Evolutionary conservation across 2,797 vertebrate species (phyloP).

Genomic region (Tenualosa ilisha): DNA sequence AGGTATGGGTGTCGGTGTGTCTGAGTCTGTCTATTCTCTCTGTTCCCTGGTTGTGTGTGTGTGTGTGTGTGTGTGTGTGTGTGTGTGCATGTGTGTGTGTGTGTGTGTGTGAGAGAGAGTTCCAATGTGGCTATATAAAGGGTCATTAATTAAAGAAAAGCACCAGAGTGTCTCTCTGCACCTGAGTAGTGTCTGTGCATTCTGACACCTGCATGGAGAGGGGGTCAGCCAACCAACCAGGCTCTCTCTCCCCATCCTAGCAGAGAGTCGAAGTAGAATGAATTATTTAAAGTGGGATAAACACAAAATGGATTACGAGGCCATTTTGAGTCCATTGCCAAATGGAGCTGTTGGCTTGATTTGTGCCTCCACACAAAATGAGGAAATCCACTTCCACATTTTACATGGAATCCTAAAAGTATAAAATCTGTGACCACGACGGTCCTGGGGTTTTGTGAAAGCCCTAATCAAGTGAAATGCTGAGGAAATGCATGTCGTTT

Average conservation of each 20-base stretch:
- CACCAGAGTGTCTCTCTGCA: neutral
- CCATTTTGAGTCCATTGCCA: neutral
- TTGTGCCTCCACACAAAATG: too few relatives aligned
- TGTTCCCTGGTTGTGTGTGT: neutral
- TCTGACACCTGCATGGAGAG: neutral
- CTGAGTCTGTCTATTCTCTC: neutral
- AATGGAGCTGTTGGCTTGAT: neutral
- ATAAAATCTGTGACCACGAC: neutral
- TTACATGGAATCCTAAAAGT: neutral
- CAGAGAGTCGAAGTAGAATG: neutral
- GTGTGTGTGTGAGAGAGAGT: neutral
- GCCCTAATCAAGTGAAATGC: neutral
- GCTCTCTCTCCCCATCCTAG: neutral
- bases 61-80: too few relatives aligned
- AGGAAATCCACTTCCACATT: neutral
- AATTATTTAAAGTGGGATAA: neutral
- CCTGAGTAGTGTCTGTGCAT: neutral
- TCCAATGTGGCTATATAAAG: neutral
- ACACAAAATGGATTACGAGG: neutral
- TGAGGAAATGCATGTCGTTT: neutral
- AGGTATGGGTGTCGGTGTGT: too few relatives aligned
- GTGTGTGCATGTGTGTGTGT: too few relatives aligned
- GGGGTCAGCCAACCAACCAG: neutral
- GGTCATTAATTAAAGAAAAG: neutral
- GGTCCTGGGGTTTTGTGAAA: slow-evolving; percentile 4